phyloP scores from a whole-genome alignment of 2,113 vertebrate genomes.

The Lethenteron camtschaticum region DNA sequence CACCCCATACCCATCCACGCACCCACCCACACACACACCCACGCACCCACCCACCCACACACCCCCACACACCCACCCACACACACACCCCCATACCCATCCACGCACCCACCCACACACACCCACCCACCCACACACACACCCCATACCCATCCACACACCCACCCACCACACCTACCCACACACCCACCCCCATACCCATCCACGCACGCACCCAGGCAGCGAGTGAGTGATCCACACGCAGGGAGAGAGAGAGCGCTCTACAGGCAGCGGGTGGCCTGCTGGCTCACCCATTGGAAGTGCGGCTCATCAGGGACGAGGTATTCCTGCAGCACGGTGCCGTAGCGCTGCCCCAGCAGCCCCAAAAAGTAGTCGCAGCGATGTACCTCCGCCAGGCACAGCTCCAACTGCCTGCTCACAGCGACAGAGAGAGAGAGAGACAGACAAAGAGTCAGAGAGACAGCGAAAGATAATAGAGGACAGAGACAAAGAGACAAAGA shows the following conservation, averaged over 20 bases:
- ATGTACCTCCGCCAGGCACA: constrained; percentile 51
- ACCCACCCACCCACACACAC: too few relatives aligned
- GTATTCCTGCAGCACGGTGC: constrained; percentile 27
- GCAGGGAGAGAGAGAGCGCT: neutral
- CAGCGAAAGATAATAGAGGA: neutral
- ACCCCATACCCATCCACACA: too few relatives aligned
- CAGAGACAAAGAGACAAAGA: neutral
- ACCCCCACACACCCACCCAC: too few relatives aligned
- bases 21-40: too few relatives aligned
- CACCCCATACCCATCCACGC: too few relatives aligned
- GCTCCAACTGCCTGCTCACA: constrained; percentile 23
- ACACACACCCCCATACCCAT: too few relatives aligned
- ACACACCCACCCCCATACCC: too few relatives aligned
- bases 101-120: too few relatives aligned
- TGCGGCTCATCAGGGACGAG: constrained; percentile 37
- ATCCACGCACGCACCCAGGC: neutral
- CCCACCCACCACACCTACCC: too few relatives aligned
- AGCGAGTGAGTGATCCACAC: neutral
- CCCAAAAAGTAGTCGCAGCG: constrained; percentile 46
- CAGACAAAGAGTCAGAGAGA: neutral
- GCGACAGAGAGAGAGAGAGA: neutral
- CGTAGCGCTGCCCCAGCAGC: constrained; percentile 52
- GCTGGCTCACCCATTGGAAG: constrained; percentile 40
- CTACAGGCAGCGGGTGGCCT: too few relatives aligned
- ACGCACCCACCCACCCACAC: too few relatives aligned